Evolutionary conservation across 2,888 invertebrate genomes (phyloP), one percentile per base, ranked within the genome.

Genomic region (Drosophila buzzatii): DNA sequence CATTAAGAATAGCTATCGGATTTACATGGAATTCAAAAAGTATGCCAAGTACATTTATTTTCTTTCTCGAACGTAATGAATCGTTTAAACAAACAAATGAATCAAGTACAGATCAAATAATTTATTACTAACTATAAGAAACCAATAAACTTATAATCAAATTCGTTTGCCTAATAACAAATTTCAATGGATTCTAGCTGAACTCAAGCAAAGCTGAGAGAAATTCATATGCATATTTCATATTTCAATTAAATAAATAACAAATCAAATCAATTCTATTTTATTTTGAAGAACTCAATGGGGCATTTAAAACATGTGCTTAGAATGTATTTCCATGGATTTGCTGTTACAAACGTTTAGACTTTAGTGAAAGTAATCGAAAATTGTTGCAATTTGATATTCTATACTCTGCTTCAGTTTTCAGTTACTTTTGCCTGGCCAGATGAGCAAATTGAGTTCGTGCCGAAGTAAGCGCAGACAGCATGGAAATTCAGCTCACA

Each of bases 31-130:
- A 33, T 65, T 35, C 39, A 37, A 41, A 65, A 70, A 69, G 61
- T 66, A 67, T 67, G 65, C 67, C 77, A 77, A 79, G 68, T 69
- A 80, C 66, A 77, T 84, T 72, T 67, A 65, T 70, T 70, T 58
- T 47, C 39, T 18, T 27, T n/a, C 0, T 33, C 49, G 49, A 49
- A n/a, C 9, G 16, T 27, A 47, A 31, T n/a, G 49, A 31, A 31
- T 51, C 49, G 49, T 3, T 51, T 51, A 18, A 35, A 23, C 5
- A 45, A 47, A 27, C 58, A 58, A 47, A 58, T 47, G 58, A 51
- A 51, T 33, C 49, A 51, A 33, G 12, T 12, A 12, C 1, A 12
- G 33, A 33, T 49, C 18, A 12, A 10, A 10, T 2, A 31, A 49
- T 18, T 3, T 18, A 51, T 33, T 10, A 6, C 10, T 12, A 18